Percentiles rank a stretch among this genome's conserved stretches.
Conservation (phyloP, 1,140 invertebrate species). For the Drosophila hydei region DNA sequence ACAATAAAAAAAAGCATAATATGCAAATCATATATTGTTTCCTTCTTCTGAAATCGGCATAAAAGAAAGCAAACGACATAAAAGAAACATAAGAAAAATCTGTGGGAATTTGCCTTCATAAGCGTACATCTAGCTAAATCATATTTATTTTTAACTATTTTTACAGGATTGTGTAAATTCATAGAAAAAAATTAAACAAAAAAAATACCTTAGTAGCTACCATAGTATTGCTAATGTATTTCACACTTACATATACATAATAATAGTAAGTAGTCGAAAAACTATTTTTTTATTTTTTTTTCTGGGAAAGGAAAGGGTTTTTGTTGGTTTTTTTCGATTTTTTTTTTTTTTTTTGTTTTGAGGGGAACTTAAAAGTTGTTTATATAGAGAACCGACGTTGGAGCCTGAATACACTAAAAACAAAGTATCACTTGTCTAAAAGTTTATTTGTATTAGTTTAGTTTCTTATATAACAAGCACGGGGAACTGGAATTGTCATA, state of each 20-base stretch:
- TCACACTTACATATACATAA: slow-evolving; percentile 56
- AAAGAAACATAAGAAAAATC: slow-evolving; percentile 33
- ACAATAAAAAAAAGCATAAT: too few relatives aligned
- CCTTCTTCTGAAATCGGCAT: slow-evolving; percentile 10
- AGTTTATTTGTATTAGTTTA: slow-evolving; percentile 67
- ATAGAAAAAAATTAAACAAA: slow-evolving; percentile 60
- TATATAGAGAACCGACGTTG: slow-evolving; percentile 14
- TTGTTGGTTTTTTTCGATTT: neutral
- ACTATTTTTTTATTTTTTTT: neutral
- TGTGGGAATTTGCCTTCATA: slow-evolving; percentile 61
- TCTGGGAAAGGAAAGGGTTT: too few relatives aligned
- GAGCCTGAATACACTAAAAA: slow-evolving; percentile 38
- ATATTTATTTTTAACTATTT: slow-evolving; percentile 79
- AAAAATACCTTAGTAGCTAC: slow-evolving; percentile 66
- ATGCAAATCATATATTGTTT: neutral
- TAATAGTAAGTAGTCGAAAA: slow-evolving; percentile 39
- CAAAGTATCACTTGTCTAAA: slow-evolving; percentile 68
- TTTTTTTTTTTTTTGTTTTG: slow-evolving; percentile 3
- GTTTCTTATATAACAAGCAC: slow-evolving; percentile 75
- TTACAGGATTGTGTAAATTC: slow-evolving; percentile 72
- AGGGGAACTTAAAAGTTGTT: slow-evolving; percentile 19
- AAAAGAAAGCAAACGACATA: slow-evolving; percentile 17
- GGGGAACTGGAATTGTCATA: slow-evolving; percentile 60
- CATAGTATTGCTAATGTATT: slow-evolving; percentile 66
- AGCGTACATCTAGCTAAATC: slow-evolving; percentile 77